Conservation (phyloP, 2,797 vertebrate species). For the Phrynocephalus vlangalii region DNA sequence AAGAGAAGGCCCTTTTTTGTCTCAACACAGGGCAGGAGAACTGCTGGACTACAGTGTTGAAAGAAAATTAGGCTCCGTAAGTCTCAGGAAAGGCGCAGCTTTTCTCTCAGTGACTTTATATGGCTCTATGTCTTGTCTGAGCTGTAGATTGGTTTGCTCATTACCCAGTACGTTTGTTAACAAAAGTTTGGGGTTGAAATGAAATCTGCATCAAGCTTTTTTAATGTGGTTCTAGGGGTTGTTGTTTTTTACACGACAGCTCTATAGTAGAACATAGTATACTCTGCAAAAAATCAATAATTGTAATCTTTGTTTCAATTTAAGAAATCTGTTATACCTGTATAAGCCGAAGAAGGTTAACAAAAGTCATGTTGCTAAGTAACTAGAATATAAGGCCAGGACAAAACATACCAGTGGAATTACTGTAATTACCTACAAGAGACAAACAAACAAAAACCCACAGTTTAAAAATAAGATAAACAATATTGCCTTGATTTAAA, state of each 20-base stretch:
- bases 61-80: background rate
- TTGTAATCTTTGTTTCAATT: conserved; percentile 14
- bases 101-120: background rate
- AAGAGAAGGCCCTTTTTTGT: too few species aligned
- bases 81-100: background rate
- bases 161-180: background rate
- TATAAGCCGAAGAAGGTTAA: conserved; percentile 5
- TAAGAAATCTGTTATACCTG: conserved; percentile 1
- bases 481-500: conserved; percentile 35
- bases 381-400: conserved; percentile 55
- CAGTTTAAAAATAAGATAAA: background rate
- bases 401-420: background rate
- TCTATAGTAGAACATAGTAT: background rate
- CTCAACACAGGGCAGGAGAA: too few species aligned
- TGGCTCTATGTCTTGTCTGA: background rate
- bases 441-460: conserved; percentile 29
- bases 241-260: background rate
- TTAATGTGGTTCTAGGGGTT: background rate
- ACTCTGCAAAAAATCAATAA: background rate
- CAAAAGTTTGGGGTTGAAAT: background rate
- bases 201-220: background rate
- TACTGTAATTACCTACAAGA: conserved; percentile 40
- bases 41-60: background rate
- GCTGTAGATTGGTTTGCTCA: background rate
- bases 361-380: conserved; percentile 48